Conservation (phyloP, 2,797 vertebrate species). For the Micrastur ruficollis region DNA sequence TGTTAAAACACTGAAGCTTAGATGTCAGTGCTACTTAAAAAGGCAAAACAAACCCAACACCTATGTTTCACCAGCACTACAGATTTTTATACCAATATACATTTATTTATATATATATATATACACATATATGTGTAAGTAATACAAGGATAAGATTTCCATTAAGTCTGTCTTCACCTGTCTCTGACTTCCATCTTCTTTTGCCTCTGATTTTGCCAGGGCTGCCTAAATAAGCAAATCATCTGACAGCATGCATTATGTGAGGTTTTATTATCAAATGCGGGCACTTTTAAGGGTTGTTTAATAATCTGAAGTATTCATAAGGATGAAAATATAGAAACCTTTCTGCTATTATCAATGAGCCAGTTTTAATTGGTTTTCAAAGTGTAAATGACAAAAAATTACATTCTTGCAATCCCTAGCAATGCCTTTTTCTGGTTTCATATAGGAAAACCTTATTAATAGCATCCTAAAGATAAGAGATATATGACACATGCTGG, state of each 20-base stretch:
- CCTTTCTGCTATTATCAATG: neutral
- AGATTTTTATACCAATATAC: neutral
- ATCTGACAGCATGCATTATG: neutral
- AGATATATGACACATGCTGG: conserved; percentile 11
- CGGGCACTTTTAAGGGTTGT: neutral
- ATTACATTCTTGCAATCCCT: neutral
- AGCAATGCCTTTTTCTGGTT: neutral
- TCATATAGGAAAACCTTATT: conserved; percentile 40
- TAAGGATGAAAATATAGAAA: neutral
- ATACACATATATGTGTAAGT: neutral
- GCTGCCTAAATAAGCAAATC: neutral
- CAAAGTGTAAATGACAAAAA: conserved; percentile 6
- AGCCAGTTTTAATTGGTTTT: neutral
- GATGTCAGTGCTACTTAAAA: neutral
- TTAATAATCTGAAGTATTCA: neutral
- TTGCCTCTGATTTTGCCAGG: neutral
- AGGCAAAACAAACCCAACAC: neutral
- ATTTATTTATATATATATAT: neutral
- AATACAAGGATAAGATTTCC: neutral
- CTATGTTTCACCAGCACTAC: neutral
- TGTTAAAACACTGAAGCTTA: neutral
- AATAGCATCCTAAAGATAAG: neutral
- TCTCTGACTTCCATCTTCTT: neutral
- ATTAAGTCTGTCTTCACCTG: neutral
- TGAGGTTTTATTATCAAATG: neutral